Evolutionary conservation across 1,140 invertebrate genomes (phyloP).

Genomic region (Gonatopus flavifemur): DNA sequence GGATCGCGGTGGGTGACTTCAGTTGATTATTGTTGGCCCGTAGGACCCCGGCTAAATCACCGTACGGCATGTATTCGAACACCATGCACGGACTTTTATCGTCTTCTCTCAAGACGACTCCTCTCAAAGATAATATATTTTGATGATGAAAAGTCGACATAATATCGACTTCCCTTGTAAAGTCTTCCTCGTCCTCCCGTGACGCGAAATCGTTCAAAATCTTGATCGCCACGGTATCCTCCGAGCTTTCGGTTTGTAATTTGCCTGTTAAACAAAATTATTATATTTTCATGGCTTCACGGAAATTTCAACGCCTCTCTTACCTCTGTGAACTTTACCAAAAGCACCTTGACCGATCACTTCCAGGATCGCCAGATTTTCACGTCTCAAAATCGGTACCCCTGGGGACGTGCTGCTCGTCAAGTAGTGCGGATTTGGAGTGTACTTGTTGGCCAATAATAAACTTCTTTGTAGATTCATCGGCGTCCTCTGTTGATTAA

Average conservation of each 20-base stretch:
- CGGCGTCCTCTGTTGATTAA: constrained; percentile 56
- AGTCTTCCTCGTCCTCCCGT: constrained; percentile 82
- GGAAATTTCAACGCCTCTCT: constrained; percentile 11
- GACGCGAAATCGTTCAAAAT: constrained; percentile 79
- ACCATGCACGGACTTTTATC: constrained; percentile 84
- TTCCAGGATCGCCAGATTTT: constrained; percentile 69
- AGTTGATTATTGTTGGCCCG: constrained; percentile 64
- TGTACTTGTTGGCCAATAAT: constrained; percentile 71
- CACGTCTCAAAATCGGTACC: constrained; percentile 65
- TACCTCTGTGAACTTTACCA: constrained; percentile 89
- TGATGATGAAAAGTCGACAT: constrained; percentile 86
- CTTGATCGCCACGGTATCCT: constrained; percentile 78
- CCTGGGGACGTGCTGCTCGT: constrained; percentile 59
- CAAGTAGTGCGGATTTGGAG: constrained; percentile 77
- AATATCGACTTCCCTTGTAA: constrained; percentile 85
- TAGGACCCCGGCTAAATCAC: constrained; percentile 83
- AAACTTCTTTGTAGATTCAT: constrained; percentile 63
- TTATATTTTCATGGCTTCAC: background rate
- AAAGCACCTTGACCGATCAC: constrained; percentile 90
- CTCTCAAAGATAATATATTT: constrained; percentile 83
- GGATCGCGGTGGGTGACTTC: constrained; percentile 44
- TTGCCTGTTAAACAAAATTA: constrained; percentile 56
- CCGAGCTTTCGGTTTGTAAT: constrained; percentile 53
- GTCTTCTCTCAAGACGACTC: constrained; percentile 74
- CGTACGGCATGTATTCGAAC: constrained; percentile 90